These are phyloP conservation scores for Dryoscopus gambensis DNA, from an alignment of 2,113 vertebrate genomes.

Conservation along the genomic window DNA sequence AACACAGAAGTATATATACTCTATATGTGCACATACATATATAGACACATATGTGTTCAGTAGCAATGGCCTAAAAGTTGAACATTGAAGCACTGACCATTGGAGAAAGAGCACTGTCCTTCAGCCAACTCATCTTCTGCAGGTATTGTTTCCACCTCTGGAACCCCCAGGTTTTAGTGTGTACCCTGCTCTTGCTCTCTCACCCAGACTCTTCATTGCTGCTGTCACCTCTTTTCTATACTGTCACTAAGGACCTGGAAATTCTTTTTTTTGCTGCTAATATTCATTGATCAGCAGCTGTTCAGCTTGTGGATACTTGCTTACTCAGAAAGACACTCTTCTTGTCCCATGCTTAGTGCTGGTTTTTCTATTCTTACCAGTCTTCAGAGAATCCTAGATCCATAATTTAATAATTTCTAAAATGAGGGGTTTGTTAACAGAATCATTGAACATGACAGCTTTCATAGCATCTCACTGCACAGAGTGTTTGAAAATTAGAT, in stretches of 20 bases:
- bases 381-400: background rate
- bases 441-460: background rate
- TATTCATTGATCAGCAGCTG: background rate
- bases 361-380: background rate
- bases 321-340: background rate
- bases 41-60: background rate
- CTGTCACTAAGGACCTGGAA: background rate
- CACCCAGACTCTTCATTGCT: background rate
- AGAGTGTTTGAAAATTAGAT: slow-evolving; percentile 38
- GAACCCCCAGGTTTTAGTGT: background rate
- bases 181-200: background rate
- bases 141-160: background rate
- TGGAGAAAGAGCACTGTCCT: background rate
- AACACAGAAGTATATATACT: background rate
- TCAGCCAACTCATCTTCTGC: background rate
- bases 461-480: background rate
- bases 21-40: background rate
- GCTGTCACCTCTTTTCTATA: background rate
- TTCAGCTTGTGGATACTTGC: background rate
- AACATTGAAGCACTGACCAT: background rate
- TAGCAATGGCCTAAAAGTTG: background rate
- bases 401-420: slow-evolving; percentile 21
- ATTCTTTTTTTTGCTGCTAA: background rate
- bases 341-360: background rate
- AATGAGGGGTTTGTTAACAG: background rate